Evolutionary conservation across 1,140 invertebrate genomes (phyloP), one percentile per base, ranked within the genome.

Genomic region (Helicoverpa zea): DNA sequence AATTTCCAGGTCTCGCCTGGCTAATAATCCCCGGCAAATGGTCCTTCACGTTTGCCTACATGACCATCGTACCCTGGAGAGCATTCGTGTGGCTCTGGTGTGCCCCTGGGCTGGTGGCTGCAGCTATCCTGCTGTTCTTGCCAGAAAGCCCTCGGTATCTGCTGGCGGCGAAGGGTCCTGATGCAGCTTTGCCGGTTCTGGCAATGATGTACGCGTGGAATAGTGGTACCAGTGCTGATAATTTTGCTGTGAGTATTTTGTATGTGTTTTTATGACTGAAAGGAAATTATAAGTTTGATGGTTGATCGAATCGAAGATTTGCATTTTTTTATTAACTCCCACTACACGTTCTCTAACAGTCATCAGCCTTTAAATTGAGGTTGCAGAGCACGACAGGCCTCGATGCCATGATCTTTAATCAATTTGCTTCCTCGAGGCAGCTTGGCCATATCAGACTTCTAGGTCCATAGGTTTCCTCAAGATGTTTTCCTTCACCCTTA

Each of bases 131-230:
- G 3, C 89, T 96, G 3, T 87, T 94, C 35, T 93, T 97, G 52
- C 97, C 97, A 0, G 98, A 98, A 90, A 98, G 97, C 68, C 98
- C 98, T 0, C 97, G 97, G 84, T 98, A 97, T 88, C 90, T 97
- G 30, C 90, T 97, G 2, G 95, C 96, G 0, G 94, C 96, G 83
- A 96, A 96, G 80, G 95, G 95, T 63, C 92, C 95, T 1, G 94
- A 96, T 0, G 95, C 96, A 75, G 96, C 97, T 0, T 81, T 97
- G 18, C 89, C 95, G 0, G 95, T 97, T 0, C 89, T 98, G 4
- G 93, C 94, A 35, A 92, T 88, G 18, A 97, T 97, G 84, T 97
- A 96, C 82, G 90, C 93, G 88, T 58, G 95, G 95, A 89, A 95
- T 74, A 84, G 81, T 63, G 83, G 77, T 30, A 70, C 35, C 2